Evolutionary conservation across 2,113 vertebrate genomes (phyloP), one percentile per base, ranked within the genome.

Genomic region (Zeus faber): DNA sequence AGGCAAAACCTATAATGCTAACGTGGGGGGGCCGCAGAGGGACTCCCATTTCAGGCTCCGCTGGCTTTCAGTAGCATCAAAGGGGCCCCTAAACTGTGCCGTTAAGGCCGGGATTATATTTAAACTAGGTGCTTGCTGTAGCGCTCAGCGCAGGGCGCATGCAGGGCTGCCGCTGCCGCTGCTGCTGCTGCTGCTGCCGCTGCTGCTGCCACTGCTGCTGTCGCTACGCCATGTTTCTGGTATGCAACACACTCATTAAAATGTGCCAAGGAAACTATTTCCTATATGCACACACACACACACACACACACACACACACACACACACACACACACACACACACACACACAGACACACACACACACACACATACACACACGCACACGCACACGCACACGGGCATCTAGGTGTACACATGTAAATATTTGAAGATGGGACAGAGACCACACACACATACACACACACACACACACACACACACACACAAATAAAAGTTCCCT

Each of bases 21-120:
- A 35, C 3, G 31, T 13, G 3, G 14, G 1, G 29, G 44, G 65
- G 69, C 71, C 80, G 67, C 25, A 11, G 70, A 76, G 71, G 79
- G 69, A 69, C 79, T 83, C 70, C 79, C 75, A 84, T 87, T 89
- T 85, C 82, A 83, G 74, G 85, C 85, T 85, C 82, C 70, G 46
- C 79, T 87, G 84, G 67, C 70, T 88, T 88, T 77, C 77, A 84
- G 76, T 81, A 70, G 81, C 82, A 87, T 88, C 82, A 88, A 85
- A 87, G 85, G 58, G 74, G 81, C 72, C 77, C 74, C 70, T 25
- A 62, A 81, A 7, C 41, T 20, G 7, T 43, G 33, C 33, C 33
- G 81, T 86, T 84, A 85, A 65, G 54, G 68, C 43, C 60, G 2
- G 75, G 81, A 85, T 87, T 85, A 87, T 84, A 81, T 88, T 87